Evolutionary conservation across 1,140 invertebrate genomes (phyloP).

Genomic region (Nylanderia fulva): DNA sequence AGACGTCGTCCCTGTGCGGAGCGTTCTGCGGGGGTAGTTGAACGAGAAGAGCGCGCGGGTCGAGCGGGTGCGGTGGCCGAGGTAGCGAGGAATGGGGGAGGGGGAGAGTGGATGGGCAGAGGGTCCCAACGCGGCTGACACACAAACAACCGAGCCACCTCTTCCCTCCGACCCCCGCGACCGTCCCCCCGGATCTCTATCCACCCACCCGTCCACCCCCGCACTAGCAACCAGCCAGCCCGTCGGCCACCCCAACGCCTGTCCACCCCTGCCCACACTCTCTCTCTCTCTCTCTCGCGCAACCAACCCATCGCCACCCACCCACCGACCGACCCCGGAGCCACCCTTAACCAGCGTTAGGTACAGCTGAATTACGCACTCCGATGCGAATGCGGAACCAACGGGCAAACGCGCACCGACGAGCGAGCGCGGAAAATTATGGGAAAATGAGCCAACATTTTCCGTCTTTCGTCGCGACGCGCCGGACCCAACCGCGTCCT

Average conservation of each 20-base stretch:
- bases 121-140: constrained; percentile 82
- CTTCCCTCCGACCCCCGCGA: constrained; percentile 68
- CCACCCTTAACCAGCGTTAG: constrained; percentile 74
- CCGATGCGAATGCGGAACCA: constrained; percentile 72
- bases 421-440: constrained; percentile 66
- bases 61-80: constrained; percentile 63
- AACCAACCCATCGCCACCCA: constrained; percentile 69
- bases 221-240: constrained; percentile 62
- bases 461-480: constrained; percentile 1
- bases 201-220: constrained; percentile 46
- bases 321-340: constrained; percentile 49
- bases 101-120: constrained; percentile 62
- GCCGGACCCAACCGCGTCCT: not conserved
- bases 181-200: constrained; percentile 48
- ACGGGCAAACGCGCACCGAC: constrained; percentile 57
- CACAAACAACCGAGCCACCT: constrained; percentile 82
- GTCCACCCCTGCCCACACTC: constrained; percentile 46
- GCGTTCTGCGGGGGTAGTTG: constrained; percentile 71
- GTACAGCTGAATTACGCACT: constrained; percentile 81
- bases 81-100: constrained; percentile 63
- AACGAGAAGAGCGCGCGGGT: constrained; percentile 69
- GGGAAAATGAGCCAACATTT: constrained; percentile 65
- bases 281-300: too few species aligned
- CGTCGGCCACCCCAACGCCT: constrained; percentile 62
- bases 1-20: constrained; percentile 67